Base-by-base conservation (phyloP, 1,140 invertebrate species). In the Drosophila lacertosa region DNA sequence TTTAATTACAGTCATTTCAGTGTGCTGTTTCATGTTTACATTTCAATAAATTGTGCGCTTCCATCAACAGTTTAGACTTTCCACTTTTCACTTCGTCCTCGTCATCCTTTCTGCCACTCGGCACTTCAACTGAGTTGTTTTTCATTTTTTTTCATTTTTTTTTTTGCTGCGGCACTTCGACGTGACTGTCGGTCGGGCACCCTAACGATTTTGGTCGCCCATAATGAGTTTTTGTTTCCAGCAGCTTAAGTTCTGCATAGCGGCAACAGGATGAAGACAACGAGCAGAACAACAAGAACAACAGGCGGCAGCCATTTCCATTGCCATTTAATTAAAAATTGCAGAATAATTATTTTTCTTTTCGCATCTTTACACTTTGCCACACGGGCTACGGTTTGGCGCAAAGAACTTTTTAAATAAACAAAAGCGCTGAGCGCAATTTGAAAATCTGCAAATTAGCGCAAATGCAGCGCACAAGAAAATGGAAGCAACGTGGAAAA, bases 311-410 rank as follows among this genome's bases (percentile, higher is more conserved):
- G 73, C 74, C 77, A 86, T 86, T 82, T 77, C 82, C 78, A 86
- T 82, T 88, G 78, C 81, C 82, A 88, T 86, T 86, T 86, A 86
- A 86, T 86, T 86, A 86, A 86, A 86, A 86, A 86, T 88, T 86
- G 82, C 82, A 88, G 82, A 88, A 86, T 86, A 86, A 86, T 86
- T 88, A 88, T 82, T 78, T 88, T 86, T 86, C 74, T 68, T 86
- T 75, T 67, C 77, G 65, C 66, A 64, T 59, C 58, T 78, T 58
- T 47, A 45, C 32, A 44, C 42, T 66, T 59, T 72, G 26, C 24
- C 50, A 66, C 67, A 66, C 54, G 44, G 63, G 10, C 47, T 6
- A 37, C 3, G 40, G 55, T 26, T 16, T 35, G 2, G 47, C 15
- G 54, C 32, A 45, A 48, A 45, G 32, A 84, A 81, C 50, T 81